phyloP scores from a whole-genome alignment of 2,888 invertebrate species.

The Imbricaverruca yamaguchii region DNA sequence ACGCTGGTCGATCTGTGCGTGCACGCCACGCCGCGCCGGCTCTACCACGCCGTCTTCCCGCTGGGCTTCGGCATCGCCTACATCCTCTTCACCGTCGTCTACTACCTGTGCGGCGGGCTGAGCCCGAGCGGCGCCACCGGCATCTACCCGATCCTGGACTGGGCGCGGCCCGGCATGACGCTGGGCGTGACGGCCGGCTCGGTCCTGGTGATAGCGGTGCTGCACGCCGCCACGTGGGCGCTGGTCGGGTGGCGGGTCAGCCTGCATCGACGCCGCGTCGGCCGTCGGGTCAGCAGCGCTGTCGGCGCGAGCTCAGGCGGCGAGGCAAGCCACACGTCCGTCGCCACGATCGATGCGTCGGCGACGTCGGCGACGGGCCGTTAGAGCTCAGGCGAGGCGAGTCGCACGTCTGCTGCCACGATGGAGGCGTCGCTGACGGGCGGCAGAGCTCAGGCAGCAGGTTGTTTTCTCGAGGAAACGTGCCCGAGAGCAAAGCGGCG shows the following conservation, averaged over 20 bases:
- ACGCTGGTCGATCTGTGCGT: constrained; percentile 28
- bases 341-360: too few species aligned
- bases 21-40: constrained; percentile 30
- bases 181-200: constrained; percentile 22
- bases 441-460: too few species aligned
- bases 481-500: too few species aligned
- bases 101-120: constrained; percentile 31
- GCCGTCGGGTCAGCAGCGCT: not conserved
- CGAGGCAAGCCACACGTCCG: too few species aligned
- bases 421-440: too few species aligned
- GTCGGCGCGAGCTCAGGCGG: too few species aligned
- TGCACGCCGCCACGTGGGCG: constrained; percentile 24
- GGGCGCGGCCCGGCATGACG: constrained; percentile 28
- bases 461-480: too few species aligned
- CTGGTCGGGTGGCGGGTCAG: not conserved
- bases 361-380: too few species aligned
- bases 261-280: not conserved
- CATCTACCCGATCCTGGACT: constrained; percentile 31
- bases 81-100: constrained; percentile 29
- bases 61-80: constrained; percentile 27
- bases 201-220: constrained; percentile 22
- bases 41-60: constrained; percentile 30
- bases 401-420: too few species aligned
- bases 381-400: too few species aligned
- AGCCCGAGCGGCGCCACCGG: constrained; percentile 27